Conservation (phyloP, 1,140 invertebrate genomes). For the Lutraria rhynchaena region DNA sequence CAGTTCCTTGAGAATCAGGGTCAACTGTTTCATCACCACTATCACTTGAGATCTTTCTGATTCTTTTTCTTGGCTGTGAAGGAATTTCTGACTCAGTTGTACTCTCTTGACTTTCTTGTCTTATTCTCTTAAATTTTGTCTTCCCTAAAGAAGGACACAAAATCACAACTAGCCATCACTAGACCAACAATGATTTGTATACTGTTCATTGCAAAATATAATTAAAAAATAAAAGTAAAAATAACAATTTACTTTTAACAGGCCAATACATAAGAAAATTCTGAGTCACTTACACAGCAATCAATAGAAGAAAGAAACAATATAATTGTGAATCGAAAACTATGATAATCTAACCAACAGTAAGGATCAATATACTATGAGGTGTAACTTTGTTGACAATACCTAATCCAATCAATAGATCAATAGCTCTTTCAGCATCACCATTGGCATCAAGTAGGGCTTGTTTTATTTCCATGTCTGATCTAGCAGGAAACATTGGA, state of each 20-base stretch:
- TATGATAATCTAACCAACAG: too few relatives aligned
- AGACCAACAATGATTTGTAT: too few relatives aligned
- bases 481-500: slow-evolving; percentile 56
- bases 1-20: slow-evolving; percentile 56
- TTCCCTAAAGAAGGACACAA: slow-evolving; percentile 7
- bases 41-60: slow-evolving; percentile 40
- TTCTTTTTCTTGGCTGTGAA: slow-evolving; percentile 41
- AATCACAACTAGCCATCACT: too few relatives aligned
- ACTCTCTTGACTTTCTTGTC: slow-evolving; percentile 42
- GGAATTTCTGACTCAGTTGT: slow-evolving; percentile 10
- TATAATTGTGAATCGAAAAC: too few relatives aligned
- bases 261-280: too few relatives aligned
- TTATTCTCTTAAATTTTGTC: slow-evolving; percentile 47
- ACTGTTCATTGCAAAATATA: too few relatives aligned
- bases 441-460: slow-evolving; percentile 54
- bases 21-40: slow-evolving; percentile 43
- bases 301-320: too few relatives aligned
- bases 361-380: too few relatives aligned
- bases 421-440: slow-evolving; percentile 56
- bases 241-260: too few relatives aligned
- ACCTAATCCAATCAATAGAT: slow-evolving; percentile 50
- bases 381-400: too few relatives aligned
- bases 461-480: slow-evolving; percentile 47
- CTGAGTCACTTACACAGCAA: too few relatives aligned
- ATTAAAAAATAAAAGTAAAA: too few relatives aligned